phyloP scores from a whole-genome alignment of 2,888 invertebrate species.

The Nesidiocoris tenuis region DNA sequence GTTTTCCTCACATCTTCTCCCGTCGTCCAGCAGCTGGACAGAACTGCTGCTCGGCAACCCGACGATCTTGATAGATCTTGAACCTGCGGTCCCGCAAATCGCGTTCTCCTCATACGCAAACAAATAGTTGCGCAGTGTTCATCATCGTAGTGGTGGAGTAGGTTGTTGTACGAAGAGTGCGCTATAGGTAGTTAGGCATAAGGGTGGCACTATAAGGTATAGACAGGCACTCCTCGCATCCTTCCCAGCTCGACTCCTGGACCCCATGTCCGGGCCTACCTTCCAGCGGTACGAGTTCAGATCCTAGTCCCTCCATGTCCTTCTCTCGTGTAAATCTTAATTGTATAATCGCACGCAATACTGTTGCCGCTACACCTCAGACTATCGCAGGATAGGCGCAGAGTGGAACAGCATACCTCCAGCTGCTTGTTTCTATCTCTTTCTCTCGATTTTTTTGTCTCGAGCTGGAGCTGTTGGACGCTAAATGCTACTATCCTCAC shows the following conservation, averaged over 20 bases:
- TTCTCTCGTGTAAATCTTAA: slow-evolving; percentile 35
- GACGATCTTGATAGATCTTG: too few relatives aligned
- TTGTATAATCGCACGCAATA: slow-evolving; percentile 43
- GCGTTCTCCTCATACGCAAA: background rate
- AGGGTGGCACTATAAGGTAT: too few relatives aligned
- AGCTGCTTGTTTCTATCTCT: background rate
- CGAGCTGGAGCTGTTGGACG: background rate
- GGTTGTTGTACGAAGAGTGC: too few relatives aligned
- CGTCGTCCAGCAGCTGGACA: too few relatives aligned
- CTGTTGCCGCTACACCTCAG: slow-evolving; percentile 16
- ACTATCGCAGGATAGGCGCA: background rate
- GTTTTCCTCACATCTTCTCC: too few relatives aligned
- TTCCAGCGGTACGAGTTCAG: too few relatives aligned
- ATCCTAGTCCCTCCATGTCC: slow-evolving; percentile 12
- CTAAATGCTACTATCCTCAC: background rate
- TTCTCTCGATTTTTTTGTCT: background rate
- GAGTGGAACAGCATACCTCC: background rate
- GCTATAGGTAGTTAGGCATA: too few relatives aligned
- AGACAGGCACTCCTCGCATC: too few relatives aligned
- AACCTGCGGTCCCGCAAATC: background rate
- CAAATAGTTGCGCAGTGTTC: background rate
- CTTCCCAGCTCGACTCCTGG: too few relatives aligned
- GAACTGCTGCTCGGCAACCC: too few relatives aligned
- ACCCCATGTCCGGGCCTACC: too few relatives aligned
- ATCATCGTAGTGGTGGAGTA: background rate